Evolutionary conservation across 2,888 invertebrate species (phyloP).

Genomic region (Thereva unica): DNA sequence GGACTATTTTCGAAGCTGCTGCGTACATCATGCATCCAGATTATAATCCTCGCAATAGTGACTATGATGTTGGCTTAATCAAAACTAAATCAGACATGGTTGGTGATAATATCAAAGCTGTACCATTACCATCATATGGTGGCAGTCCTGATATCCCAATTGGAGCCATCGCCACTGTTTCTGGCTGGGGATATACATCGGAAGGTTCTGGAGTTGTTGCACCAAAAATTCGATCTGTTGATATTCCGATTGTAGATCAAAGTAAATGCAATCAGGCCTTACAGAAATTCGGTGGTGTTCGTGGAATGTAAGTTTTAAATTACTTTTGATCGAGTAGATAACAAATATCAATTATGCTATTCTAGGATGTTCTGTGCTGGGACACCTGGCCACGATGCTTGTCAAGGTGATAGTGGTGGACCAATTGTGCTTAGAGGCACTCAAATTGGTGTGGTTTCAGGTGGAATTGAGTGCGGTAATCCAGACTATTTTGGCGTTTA

Average conservation of each 20-base stretch:
- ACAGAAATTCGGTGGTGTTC: constrained; percentile 31
- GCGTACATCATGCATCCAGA: constrained; percentile 35
- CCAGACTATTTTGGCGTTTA: constrained; percentile 38
- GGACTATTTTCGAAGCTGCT: constrained; percentile 33
- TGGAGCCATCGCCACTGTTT: constrained; percentile 35
- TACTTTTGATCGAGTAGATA: not conserved
- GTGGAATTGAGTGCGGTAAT: constrained; percentile 38
- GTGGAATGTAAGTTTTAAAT: constrained; percentile 35
- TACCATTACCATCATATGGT: constrained; percentile 14
- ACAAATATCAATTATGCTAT: not conserved
- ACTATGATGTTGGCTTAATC: constrained; percentile 39
- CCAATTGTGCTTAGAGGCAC: constrained; percentile 35
- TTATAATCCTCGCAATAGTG: constrained; percentile 35
- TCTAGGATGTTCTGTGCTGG: constrained; percentile 40
- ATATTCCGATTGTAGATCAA: constrained; percentile 38
- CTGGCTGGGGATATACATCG: constrained; percentile 39
- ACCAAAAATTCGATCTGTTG: constrained; percentile 32
- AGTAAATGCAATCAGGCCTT: constrained; percentile 34
- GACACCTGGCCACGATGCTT: constrained; percentile 37
- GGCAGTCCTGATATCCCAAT: constrained; percentile 12
- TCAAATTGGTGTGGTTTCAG: constrained; percentile 40
- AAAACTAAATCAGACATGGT: constrained; percentile 32
- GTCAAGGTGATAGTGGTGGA: constrained; percentile 41
- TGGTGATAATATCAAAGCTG: constrained; percentile 35
- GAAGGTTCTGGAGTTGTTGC: constrained; percentile 30